Base-by-base conservation (phyloP, 1,140 invertebrate species). In the Anoplophora glabripennis region DNA sequence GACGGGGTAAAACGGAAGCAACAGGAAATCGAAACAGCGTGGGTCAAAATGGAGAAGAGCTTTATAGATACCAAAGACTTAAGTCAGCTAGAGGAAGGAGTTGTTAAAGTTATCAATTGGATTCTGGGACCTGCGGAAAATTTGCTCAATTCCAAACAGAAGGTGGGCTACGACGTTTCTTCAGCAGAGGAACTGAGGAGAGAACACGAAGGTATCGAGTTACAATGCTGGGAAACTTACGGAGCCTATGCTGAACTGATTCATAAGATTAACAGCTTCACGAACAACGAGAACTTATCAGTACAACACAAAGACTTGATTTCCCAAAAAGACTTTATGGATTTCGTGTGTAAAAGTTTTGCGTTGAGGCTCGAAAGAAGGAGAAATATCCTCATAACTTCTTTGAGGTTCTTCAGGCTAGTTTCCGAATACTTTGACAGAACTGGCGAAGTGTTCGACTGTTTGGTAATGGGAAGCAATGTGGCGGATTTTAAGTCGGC, bases 271-370 rank as follows among this genome's bases (percentile, higher is more conserved):
- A 83, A 86, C 41, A 74, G 69, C 28, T 73, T 86, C 7, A 70
- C 79, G 10, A 1, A 77, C 38, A 76, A 78, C 14, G 80, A 82
- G 28, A 77, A 78, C 1, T 76, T 83, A 53, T 58, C 62, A 1
- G 34, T 41, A 21, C 71, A 73, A n/a, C 72, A 72, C 36, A 77
- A 74, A 69, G 84, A 87, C 70, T 69, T 88, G 5, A 76, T 84
- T 10, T 84, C 84, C 0, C 86, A 88, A 58, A 78, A 83, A 59
- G 86, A 88, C 66, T 88, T 88, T 69, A 90, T 92, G 89, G 86
- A 92, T 74, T 90, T 89, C 59, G 85, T 90, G 0, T 89, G 86
- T 65, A 81, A 87, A 48, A 89, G 85, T 67, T 91, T 90, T 69
- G 89, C 89, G 0, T 83, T 82, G 18, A 78, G 89, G n/a, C 72